phyloP scores from a whole-genome alignment of 2,888 invertebrate genomes.

The Euspilapteryx auroguttella region DNA sequence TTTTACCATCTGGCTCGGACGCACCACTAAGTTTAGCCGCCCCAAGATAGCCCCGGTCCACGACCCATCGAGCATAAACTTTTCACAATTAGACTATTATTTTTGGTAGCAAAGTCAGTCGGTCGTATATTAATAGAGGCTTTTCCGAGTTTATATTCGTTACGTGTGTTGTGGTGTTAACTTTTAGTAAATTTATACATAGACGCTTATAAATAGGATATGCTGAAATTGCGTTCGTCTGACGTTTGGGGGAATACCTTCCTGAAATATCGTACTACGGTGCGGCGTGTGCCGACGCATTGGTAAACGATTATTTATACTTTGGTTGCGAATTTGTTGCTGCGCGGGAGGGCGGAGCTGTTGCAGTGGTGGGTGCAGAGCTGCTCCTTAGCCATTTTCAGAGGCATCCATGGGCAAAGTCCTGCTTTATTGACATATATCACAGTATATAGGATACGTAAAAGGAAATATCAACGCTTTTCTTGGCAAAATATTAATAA shows the following conservation, averaged over 20 bases:
- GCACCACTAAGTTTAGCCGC: conserved; percentile 63
- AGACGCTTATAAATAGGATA: conserved; percentile 63
- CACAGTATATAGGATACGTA: too few species aligned
- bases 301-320: conserved; percentile 62
- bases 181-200: conserved; percentile 63
- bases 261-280: conserved; percentile 62
- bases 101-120: conserved; percentile 64
- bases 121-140: conserved; percentile 64
- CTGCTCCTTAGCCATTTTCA: conserved; percentile 5
- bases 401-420: too few species aligned
- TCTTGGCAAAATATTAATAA: too few species aligned
- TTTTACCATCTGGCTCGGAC: conserved; percentile 52
- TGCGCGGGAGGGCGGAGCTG: conserved; percentile 15
- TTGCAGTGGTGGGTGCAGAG: conserved; percentile 13
- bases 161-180: conserved; percentile 62
- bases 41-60: conserved; percentile 62
- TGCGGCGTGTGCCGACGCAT: conserved; percentile 57
- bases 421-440: too few species aligned
- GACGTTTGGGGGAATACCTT: conserved; percentile 62
- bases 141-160: conserved; percentile 63
- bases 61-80: conserved; percentile 62
- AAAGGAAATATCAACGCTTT: too few species aligned
- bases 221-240: conserved; percentile 54
- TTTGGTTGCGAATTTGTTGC: conserved; percentile 37
- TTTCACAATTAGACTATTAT: conserved; percentile 65